A percentile compares a stretch with the other conserved stretches of the same genome.
Evolutionary conservation across 1,140 invertebrate species (phyloP).

Genomic region (Tetramorium parvispinum): DNA sequence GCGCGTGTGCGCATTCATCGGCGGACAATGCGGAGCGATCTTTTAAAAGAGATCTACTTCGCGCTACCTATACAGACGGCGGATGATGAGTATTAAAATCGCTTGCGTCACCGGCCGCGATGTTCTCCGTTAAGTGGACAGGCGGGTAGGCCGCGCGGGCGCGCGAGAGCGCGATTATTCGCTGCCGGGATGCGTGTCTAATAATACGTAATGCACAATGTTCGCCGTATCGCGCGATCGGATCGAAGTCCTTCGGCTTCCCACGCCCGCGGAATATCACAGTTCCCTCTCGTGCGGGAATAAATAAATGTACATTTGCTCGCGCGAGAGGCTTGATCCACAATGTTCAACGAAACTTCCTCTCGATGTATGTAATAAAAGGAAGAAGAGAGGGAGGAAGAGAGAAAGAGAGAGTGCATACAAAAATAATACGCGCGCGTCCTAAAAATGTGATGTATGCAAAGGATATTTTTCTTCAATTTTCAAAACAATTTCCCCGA

Average conservation of each 20-base stretch:
- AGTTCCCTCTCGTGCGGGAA: background rate
- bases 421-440: background rate
- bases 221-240: conserved; percentile 43
- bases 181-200: conserved; percentile 52
- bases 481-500: background rate
- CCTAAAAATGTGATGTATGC: background rate
- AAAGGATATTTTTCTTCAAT: background rate
- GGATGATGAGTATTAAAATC: conserved; percentile 61
- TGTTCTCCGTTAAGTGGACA: conserved; percentile 55
- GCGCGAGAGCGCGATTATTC: conserved; percentile 43
- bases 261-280: conserved; percentile 25
- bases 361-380: background rate
- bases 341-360: background rate
- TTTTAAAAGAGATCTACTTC: conserved; percentile 57
- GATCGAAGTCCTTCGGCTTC: conserved; percentile 45
- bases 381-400: background rate
- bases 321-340: background rate
- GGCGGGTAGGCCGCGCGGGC: conserved; percentile 28
- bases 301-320: conserved; percentile 3
- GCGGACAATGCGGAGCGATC: conserved; percentile 44
- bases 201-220: conserved; percentile 57
- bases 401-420: background rate
- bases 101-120: conserved; percentile 44
- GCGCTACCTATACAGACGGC: conserved; percentile 25
- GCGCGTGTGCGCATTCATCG: conserved; percentile 43